Base-by-base conservation (phyloP, 1,140 invertebrate genomes). In the Asobara japonica region DNA sequence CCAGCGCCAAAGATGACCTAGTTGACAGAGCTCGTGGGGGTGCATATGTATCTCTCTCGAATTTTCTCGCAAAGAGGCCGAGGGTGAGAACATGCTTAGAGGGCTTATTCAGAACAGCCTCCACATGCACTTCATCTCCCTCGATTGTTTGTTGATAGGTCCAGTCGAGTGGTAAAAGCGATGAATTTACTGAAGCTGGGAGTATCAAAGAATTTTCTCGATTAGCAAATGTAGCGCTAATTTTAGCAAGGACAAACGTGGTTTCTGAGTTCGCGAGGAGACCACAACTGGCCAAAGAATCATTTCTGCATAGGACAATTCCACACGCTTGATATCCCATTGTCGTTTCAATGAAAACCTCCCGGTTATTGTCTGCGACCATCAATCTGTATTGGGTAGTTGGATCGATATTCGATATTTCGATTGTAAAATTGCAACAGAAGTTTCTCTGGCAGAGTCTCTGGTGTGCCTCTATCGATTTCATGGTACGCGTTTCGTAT, bases 151-250 rank as follows among this genome's bases (percentile, higher is more conserved):
- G 31, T 29, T 67, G 41, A 51, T 74, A 74, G 0, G 22, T 31
- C 73, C 73, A 74, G 27, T 71, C 33, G 6, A 74, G 27, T 10
- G 73, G 73, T 27, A 33, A 16, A 2, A 74, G 56, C 20, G 56
- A 36, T 10, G 25, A 16, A 13, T 62, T 64, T 13, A 67, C 11
- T 3, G 73, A 74, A 20, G 18, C 68, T 3, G 48, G 64, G 0
- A 74, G 16, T 36, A 71, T 30, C 8, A 71, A 20, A 16, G 62
- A n/a, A 31, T 74, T 38, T 38, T 71, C 33, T 31, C 41, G 65
- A 65, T 74, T 38, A 5, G 45, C 18, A 33, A 71, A 74, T 8
- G 73, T 74, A 25, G 56, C 38, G 30, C 65, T 74, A 31, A 74
- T 74, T 30, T 20, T 18, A 1, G 71, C 29, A 16, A 6, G 5